A percentile compares a stretch with the other conserved stretches of the same genome.
Conservation (phyloP, 2,888 invertebrate genomes). For the Theretra japonica region DNA sequence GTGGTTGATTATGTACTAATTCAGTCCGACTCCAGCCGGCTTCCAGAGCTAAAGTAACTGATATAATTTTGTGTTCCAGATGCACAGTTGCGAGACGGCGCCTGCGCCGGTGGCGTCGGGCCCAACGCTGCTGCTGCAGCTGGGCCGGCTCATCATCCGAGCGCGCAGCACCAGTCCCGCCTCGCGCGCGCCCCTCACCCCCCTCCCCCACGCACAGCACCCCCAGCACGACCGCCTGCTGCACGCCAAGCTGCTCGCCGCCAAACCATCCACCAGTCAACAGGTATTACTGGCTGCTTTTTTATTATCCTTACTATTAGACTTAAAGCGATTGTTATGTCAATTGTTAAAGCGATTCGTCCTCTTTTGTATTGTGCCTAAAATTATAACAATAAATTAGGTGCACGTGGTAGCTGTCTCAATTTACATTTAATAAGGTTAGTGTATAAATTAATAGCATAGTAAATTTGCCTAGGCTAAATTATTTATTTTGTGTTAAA, state of each 20-base stretch:
- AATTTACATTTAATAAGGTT: too few relatives aligned
- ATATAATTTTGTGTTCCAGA: conserved; percentile 56
- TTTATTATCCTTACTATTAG: neutral
- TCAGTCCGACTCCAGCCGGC: too few relatives aligned
- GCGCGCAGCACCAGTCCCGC: conserved; percentile 82
- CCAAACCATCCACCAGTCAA: conserved; percentile 64
- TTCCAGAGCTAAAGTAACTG: neutral
- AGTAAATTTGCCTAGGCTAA: too few relatives aligned
- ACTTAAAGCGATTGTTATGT: too few relatives aligned
- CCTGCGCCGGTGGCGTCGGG: conserved; percentile 67
- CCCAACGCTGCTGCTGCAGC: conserved; percentile 82
- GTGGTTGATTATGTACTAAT: too few relatives aligned
- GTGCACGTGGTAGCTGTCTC: too few relatives aligned
- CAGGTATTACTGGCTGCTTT: conserved; percentile 24
- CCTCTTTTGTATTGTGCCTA: too few relatives aligned
- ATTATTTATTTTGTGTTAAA: too few relatives aligned
- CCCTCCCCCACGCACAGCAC: conserved; percentile 56
- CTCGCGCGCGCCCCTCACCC: conserved; percentile 60
- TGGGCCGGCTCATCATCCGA: conserved; percentile 86
- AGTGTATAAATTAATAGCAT: too few relatives aligned
- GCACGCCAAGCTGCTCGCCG: conserved; percentile 58
- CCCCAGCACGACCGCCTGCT: conserved; percentile 56
- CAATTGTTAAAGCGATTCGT: too few relatives aligned
- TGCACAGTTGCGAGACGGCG: conserved; percentile 78
- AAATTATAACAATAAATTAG: too few relatives aligned